These are phyloP conservation scores for Calephelis perditalis DNA, from an alignment of 2,888 invertebrate genomes.

Conservation along the genomic window DNA sequence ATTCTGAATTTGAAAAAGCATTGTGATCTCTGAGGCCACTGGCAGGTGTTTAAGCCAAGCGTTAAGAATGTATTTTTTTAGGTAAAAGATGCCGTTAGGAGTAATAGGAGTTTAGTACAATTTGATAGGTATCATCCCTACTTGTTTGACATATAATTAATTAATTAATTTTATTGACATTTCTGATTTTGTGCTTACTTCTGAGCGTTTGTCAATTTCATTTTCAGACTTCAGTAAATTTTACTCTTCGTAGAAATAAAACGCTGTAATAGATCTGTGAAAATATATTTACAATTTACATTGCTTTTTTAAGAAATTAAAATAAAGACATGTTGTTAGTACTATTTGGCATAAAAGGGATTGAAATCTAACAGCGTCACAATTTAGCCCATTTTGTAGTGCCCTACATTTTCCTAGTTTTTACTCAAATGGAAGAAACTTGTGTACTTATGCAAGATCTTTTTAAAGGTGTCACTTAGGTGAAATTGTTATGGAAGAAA, in stretches of 20 bases:
- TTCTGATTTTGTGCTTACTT: background rate
- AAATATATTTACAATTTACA: background rate
- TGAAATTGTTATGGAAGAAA: slow-evolving; percentile 49
- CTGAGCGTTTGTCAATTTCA: slow-evolving; percentile 2
- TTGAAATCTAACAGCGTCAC: background rate
- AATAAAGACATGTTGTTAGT: background rate
- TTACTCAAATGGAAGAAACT: slow-evolving; percentile 71
- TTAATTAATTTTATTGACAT: background rate
- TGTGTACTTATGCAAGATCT: slow-evolving; percentile 49
- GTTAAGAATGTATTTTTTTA: too few relatives aligned
- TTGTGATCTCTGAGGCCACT: too few relatives aligned
- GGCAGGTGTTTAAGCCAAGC: too few relatives aligned
- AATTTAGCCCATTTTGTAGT: slow-evolving; percentile 31
- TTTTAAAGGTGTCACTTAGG: slow-evolving; percentile 60
- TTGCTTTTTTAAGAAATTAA: background rate
- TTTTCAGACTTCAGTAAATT: slow-evolving; percentile 1
- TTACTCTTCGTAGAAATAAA: background rate
- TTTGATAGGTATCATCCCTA: too few relatives aligned
- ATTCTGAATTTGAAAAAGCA: too few relatives aligned
- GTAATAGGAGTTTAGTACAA: too few relatives aligned
- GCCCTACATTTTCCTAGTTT: slow-evolving; percentile 64
- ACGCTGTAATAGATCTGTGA: slow-evolving; percentile 4
- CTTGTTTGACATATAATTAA: background rate
- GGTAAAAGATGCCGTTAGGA: too few relatives aligned
- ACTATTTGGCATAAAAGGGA: background rate